phyloP scores from a whole-genome alignment of 2,797 vertebrate genomes.

The Toxotes lorentzi region DNA sequence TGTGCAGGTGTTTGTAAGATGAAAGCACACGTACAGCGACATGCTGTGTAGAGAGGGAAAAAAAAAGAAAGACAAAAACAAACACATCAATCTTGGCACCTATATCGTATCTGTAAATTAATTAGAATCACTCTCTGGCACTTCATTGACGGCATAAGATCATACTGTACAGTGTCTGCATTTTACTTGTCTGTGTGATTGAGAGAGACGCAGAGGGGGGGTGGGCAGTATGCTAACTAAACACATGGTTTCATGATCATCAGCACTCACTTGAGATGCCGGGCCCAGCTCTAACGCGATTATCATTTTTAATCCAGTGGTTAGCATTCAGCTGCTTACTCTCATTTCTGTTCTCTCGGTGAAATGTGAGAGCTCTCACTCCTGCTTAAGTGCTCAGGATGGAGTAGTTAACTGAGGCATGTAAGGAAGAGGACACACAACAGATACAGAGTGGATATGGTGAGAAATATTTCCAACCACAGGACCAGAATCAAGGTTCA shows the following conservation, averaged over 20 bases:
- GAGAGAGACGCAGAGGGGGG: background rate
- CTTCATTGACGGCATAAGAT: conserved; percentile 1
- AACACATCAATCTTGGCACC: background rate
- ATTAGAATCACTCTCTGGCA: background rate
- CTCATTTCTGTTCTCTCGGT: conserved; percentile 32
- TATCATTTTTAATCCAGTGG: conserved; percentile 66
- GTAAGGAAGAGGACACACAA: conserved; percentile 35
- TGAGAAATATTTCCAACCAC: background rate
- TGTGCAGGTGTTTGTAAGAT: conserved; percentile 26
- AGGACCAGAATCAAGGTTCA: background rate
- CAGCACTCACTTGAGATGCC: conserved; percentile 39
- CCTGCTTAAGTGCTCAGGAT: conserved; percentile 44
- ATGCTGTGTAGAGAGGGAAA: background rate
- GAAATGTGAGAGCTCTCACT: conserved; percentile 50
- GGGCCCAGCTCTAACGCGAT: conserved; percentile 38
- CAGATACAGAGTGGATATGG: conserved; percentile 6
- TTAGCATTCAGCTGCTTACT: conserved; percentile 58
- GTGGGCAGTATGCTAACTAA: background rate
- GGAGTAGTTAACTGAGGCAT: conserved; percentile 48
- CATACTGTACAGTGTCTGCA: background rate
- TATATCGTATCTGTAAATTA: background rate
- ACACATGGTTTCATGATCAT: conserved; percentile 33
- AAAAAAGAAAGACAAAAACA: background rate
- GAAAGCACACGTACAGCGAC: background rate
- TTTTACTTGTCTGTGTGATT: conserved; percentile 9